Base-by-base conservation (phyloP, 2,113 vertebrate genomes). In the Nematolebias whitei region DNA sequence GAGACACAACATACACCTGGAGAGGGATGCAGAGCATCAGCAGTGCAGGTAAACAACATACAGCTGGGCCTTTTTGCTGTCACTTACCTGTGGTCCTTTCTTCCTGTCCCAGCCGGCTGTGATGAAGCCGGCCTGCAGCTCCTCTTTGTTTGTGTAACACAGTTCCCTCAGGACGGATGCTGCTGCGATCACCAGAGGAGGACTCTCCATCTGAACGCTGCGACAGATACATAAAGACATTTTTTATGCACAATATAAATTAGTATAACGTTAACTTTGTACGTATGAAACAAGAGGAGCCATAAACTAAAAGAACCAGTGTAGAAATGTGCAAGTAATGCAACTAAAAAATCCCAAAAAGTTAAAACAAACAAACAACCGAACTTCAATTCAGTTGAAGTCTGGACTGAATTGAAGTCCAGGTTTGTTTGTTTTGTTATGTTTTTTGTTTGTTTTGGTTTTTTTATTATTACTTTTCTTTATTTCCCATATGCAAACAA, bases 21-120 rank as follows among this genome's bases (percentile, higher is more conserved):
- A 61, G 18, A 26, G 35, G 9, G 22, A 78, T 0, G 65, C 32
- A 54, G 53, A 20, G 39, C 0, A 59, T 63, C 19, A 53, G 51
- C 1, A 15, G 0, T 32, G 56, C 10, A 58, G 60, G 13, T 35
- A 0, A 20, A 44, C 6, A n/a, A 38, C 1, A 53, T 10, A n/a
- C 43, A 43, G 13, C 26, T 24, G 22, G 20, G 12, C 6, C 5
- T 2, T n/a, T 12, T 1, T 50, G 11, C 18, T 20, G 8, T 12
- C 1, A 7, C 2, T 9, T 8, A 92, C 92, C 92, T 93, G 92
- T 11, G 91, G 74, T 3, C 91, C 91, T 0, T 80, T 86, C 32
- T 90, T 92, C 11, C 22, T 78, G 87, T 93, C 92, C 92, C 92
- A 93, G 39, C 92, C 92, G 0, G 92, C 92, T 20, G 88, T 91